These are phyloP conservation scores for Nyctereutes procyonoides DNA, from an alignment of 2,113 vertebrate species.

Conservation along the genomic window DNA sequence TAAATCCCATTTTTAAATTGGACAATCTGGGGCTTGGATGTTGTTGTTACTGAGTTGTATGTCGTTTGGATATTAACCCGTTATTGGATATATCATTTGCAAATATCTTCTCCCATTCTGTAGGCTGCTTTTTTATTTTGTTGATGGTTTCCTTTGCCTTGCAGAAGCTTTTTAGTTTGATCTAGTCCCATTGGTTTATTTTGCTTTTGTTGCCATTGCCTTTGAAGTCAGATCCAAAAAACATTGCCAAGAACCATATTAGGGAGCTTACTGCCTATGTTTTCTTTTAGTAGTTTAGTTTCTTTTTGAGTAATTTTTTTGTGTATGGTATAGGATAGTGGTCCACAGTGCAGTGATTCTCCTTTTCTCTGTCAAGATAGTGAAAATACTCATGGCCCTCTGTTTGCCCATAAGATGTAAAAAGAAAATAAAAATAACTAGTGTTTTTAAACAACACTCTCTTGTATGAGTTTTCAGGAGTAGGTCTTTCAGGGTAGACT, in stretches of 20 bases:
- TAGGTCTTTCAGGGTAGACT: background rate
- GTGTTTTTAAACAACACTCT: slow-evolving; percentile 15
- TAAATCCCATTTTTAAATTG: background rate
- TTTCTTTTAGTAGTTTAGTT: background rate
- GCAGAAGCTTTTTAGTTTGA: background rate
- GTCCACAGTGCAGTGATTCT: background rate
- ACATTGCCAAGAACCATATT: background rate
- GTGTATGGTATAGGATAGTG: background rate
- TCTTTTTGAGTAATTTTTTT: background rate
- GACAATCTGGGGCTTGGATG: background rate
- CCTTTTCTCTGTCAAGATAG: background rate
- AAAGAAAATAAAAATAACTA: background rate
- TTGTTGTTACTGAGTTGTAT: background rate
- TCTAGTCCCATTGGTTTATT: background rate
- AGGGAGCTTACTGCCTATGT: background rate
- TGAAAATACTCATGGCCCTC: background rate
- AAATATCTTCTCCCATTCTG: background rate
- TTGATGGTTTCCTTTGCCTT: background rate
- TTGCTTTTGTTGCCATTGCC: background rate
- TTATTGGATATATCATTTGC: background rate
- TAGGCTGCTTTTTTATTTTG: background rate
- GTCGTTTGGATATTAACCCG: background rate
- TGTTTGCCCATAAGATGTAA: background rate
- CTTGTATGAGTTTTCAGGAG: background rate
- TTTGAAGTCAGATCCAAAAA: background rate